Percentiles rank a stretch among this genome's conserved stretches.
These are phyloP conservation scores for Madoqua kirkii DNA, from an alignment of 2,113 vertebrate species.

Conservation along the genomic window DNA sequence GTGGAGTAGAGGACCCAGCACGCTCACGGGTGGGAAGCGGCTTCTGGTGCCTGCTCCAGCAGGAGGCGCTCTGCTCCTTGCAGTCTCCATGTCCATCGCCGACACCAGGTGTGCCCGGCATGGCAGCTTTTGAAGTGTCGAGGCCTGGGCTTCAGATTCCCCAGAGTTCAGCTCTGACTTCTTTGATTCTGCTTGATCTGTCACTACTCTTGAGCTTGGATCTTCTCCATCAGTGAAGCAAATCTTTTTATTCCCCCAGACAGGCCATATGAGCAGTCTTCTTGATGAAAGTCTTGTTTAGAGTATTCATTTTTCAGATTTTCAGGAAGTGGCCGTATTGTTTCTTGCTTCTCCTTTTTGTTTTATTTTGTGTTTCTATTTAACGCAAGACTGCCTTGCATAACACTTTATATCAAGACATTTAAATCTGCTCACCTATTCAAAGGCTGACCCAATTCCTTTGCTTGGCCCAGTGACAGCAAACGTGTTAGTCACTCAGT, in stretches of 20 bases:
- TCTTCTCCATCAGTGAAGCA: background rate
- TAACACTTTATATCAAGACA: background rate
- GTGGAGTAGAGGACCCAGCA: fast-evolving
- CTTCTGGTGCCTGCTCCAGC: fast-evolving
- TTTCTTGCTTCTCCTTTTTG: background rate
- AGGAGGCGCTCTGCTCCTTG: fast-evolving
- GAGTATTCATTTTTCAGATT: background rate
- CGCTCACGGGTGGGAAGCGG: fast-evolving
- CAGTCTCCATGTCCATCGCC: fast-evolving
- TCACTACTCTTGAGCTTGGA: background rate
- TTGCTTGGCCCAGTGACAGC: background rate
- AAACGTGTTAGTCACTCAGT: background rate
- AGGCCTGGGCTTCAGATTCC: background rate
- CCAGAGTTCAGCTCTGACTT: background rate
- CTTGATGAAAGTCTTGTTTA: no score
- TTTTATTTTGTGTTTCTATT: background rate
- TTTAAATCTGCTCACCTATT: background rate
- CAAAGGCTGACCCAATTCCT: background rate
- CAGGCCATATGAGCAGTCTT: background rate
- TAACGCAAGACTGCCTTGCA: background rate
- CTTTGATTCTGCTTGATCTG: no score
- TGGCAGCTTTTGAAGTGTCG: no score
- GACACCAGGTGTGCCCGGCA: fast-evolving
- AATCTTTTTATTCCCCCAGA: background rate
- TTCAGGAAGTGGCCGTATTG: background rate